Evolutionary conservation across 2,113 vertebrate genomes (phyloP), one percentile per base, ranked within the genome.

Genomic region (Nesospiza acunhae): DNA sequence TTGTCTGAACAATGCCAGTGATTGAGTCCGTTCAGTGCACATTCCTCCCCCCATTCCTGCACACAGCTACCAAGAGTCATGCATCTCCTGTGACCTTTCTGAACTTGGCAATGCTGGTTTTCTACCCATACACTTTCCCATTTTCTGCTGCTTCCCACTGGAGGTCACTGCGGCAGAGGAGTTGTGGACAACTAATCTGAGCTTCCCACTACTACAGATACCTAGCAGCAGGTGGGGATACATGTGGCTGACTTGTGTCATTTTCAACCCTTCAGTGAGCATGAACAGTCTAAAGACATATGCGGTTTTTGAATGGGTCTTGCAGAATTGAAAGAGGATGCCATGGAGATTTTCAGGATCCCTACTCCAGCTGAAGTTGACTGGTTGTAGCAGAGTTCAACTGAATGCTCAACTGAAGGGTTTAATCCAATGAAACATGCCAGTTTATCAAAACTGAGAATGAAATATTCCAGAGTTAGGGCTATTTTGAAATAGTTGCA

Each of bases 61-160:
- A 47, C 53, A 74, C n/a, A 50, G 19, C 70, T 91, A 75, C 87
- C 90, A 80, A 80, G 15, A 76, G 26, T n/a, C n/a, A 42, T 28
- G 70, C 50, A 89, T 79, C 66, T 95, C 67, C 70, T 79, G 37
- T 69, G 53, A 84, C 70, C 70, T 89, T 89, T 83, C 82, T 91
- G 82, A n/a, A 59, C 63, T 68, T 90, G 72, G 42, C 68, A 55
- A 17, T 47, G 28, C 46, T 60, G 39, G 35, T 84, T 85, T 80
- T 10, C 44, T 62, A 39, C 44, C 24, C 59, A 20, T 23, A 13
- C 0, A 12, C 22, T 88, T 74, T 46, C 55, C 59, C 60, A 18
- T 85, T 85, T 93, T 77, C 75, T 95, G 10, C 26, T 88, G 63
- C 55, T 96, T 94, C 84, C 85, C 77, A 70, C 88, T 77, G 92